These are phyloP conservation scores for Pteropus alecto DNA, from an alignment of 2,113 vertebrate species.

Conservation along the genomic window DNA sequence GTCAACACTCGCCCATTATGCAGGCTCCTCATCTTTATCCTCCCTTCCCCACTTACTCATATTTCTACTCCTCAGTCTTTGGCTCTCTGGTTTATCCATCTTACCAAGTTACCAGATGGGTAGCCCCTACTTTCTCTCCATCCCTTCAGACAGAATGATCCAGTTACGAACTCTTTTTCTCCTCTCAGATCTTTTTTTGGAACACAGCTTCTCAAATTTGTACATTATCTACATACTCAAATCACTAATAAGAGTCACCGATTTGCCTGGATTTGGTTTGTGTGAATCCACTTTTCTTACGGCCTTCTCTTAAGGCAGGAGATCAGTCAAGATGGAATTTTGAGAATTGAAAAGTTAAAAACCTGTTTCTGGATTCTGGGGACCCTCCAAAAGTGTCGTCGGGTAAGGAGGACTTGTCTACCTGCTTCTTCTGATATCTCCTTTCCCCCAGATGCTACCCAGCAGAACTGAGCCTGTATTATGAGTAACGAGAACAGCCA, in stretches of 20 bases:
- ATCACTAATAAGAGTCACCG: background rate
- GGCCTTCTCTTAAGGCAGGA: background rate
- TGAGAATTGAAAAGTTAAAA: background rate
- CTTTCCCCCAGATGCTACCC: background rate
- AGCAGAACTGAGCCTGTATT: background rate
- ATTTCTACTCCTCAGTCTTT: background rate
- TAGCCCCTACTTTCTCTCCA: background rate
- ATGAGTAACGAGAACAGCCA: background rate
- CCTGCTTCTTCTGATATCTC: background rate
- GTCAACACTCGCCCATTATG: background rate
- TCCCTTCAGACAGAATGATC: background rate
- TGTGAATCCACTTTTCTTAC: background rate
- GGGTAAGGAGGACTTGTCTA: background rate
- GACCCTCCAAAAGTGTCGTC: background rate
- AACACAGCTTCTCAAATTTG: background rate
- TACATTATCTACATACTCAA: background rate
- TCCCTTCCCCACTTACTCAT: background rate
- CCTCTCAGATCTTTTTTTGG: background rate
- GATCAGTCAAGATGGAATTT: background rate
- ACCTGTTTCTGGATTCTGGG: background rate
- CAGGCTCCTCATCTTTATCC: background rate
- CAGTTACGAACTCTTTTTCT: background rate
- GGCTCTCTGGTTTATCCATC: background rate
- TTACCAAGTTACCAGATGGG: background rate
- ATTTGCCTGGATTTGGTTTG: background rate